Conservation (phyloP, 2,113 vertebrate species). For the Macquaria australasica region DNA sequence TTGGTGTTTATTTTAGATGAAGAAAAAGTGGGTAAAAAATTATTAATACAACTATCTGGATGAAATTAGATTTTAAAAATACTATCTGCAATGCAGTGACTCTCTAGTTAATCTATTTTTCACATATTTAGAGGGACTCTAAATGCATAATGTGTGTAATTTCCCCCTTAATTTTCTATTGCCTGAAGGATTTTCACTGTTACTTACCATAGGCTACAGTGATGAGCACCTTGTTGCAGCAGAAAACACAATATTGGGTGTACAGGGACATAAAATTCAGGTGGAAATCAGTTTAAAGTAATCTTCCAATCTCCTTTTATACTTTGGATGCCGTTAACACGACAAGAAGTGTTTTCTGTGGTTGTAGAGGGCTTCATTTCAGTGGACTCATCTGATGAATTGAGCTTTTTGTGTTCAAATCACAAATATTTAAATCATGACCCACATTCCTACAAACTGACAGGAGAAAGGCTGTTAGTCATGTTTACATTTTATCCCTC, state of each 20-base stretch:
- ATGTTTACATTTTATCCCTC: slow-evolving; percentile 13
- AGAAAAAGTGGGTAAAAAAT: not conserved
- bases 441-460: not conserved
- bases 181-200: not conserved
- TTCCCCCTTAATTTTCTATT: not conserved
- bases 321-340: not conserved
- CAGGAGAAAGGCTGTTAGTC: slow-evolving; percentile 4
- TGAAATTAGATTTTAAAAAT: not conserved
- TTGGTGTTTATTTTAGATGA: not conserved
- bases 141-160: not conserved
- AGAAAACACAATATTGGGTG: not conserved
- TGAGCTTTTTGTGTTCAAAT: slow-evolving; percentile 7
- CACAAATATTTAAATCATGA: slow-evolving; percentile 11
- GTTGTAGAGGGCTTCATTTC: not conserved
- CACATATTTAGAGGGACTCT: not conserved
- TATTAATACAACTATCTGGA: too few species aligned
- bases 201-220: not conserved
- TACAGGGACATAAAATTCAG: not conserved
- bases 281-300: not conserved
- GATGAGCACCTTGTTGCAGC: not conserved
- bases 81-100: not conserved
- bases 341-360: not conserved
- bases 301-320: not conserved
- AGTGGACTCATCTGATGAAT: not conserved
- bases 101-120: not conserved